These are phyloP conservation scores for Ceratina calcarata DNA, from an alignment of 1,140 invertebrate genomes.

Conservation along the genomic window DNA sequence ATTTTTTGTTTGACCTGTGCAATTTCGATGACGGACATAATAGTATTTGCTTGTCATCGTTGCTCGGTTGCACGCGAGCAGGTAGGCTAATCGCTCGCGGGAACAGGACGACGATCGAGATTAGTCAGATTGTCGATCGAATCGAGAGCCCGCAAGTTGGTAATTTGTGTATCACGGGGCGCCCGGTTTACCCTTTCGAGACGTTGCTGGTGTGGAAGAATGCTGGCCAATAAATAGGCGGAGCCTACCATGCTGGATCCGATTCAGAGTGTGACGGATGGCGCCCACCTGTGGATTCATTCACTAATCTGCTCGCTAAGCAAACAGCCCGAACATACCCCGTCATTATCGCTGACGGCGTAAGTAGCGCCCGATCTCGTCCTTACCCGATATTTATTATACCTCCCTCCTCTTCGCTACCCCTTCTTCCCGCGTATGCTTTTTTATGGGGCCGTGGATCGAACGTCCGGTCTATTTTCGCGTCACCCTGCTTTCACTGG, in stretches of 20 bases:
- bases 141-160: constrained; percentile 8
- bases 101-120: not conserved
- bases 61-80: not conserved
- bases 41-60: not conserved
- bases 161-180: constrained; percentile 29
- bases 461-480: constrained; percentile 70
- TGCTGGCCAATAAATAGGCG: constrained; percentile 61
- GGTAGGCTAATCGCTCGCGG: not conserved
- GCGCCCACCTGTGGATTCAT: constrained; percentile 81
- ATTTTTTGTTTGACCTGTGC: too few relatives aligned
- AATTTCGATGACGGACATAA: too few relatives aligned
- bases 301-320: constrained; percentile 81
- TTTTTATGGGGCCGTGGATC: constrained; percentile 53
- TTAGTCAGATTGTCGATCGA: constrained; percentile 9
- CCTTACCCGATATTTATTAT: constrained; percentile 74
- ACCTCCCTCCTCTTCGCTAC: constrained; percentile 42
- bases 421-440: not conserved
- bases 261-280: constrained; percentile 77
- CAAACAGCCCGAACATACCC: constrained; percentile 79
- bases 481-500: constrained; percentile 70
- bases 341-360: constrained; percentile 79
- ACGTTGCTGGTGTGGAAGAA: constrained; percentile 54
- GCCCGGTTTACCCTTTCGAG: constrained; percentile 44
- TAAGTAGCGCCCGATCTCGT: constrained; percentile 76
- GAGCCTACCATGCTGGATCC: constrained; percentile 59